Evolutionary conservation across 2,797 vertebrate genomes (phyloP), one percentile per base, ranked within the genome.

Genomic region (Enteromius fasciolatus): DNA sequence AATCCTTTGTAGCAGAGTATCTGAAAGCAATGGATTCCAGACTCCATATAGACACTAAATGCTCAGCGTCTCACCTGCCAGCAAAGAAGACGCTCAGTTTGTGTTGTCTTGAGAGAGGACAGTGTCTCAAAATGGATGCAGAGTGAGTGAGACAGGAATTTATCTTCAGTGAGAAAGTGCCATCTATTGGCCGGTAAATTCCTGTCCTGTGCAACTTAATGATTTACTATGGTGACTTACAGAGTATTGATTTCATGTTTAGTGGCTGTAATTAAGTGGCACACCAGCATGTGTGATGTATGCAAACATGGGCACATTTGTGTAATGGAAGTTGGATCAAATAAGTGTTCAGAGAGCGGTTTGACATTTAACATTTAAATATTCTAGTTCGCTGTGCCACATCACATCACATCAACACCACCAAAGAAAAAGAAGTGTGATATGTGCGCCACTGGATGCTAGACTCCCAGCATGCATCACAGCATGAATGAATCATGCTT

Each of bases 161-260:
- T 81, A 92, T 79, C 82, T 52, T 89, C 87, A 90, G 92, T 93
- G 91, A 93, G 89, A 84, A 93, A 94, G 92, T 94, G 94, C 93
- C 93, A 93, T 93, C 94, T 94, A 90, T 91, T 93, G 93, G 93
- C 88, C 84, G 88, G 84, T 78, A 28, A 67, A 76, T 41, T 66
- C 20, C n/a, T 31, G 41, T 17, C 41, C 76, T 54, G 59, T 50
- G 39, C 50, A 54, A 15, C 28, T 8, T 39, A 9, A 25, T 33
- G 61, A 59, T 81, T 25, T 17, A 25, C 44, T 68, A 52, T 23
- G 33, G 23, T 3, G 18, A 81, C 57, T 31, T 12, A 18, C 57
- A 23, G 20, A 44, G 48, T 70, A 10, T 12, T 74, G 80, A 54
- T 67, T 79, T 79, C 48, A 54, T 28, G 15, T 66, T 74, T 50